These are phyloP conservation scores for Salvator merianae DNA, from an alignment of 2,113 vertebrate species.

Conservation along the genomic window DNA sequence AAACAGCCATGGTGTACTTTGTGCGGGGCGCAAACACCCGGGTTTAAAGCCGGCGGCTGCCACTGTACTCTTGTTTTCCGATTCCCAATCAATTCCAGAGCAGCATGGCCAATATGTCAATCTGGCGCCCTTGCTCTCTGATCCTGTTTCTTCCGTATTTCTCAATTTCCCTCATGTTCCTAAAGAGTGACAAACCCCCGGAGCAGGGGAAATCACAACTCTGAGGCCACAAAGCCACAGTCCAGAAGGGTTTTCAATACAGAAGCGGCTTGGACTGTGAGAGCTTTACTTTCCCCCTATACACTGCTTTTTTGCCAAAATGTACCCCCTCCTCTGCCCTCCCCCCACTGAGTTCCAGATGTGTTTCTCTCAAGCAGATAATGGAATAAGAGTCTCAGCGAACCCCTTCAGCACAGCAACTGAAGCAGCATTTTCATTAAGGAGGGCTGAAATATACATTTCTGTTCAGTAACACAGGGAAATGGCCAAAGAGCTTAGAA, in stretches of 20 bases:
- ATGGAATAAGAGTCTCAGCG: neutral
- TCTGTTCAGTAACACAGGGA: too few relatives aligned
- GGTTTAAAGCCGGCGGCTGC: too few relatives aligned
- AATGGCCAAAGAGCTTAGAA: too few relatives aligned
- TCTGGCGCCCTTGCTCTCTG: neutral
- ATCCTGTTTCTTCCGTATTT: neutral
- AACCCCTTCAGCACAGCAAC: neutral
- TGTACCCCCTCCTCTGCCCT: too few relatives aligned
- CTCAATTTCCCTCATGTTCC: neutral
- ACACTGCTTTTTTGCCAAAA: neutral
- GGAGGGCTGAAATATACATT: neutral
- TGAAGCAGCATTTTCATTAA: neutral
- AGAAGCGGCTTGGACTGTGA: too few relatives aligned
- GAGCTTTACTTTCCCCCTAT: neutral
- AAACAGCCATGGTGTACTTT: too few relatives aligned
- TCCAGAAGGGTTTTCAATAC: neutral
- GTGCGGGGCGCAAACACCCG: too few relatives aligned
- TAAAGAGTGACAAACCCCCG: neutral
- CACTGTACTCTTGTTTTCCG: neutral
- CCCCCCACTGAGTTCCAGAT: neutral
- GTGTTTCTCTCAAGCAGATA: neutral
- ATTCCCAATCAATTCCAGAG: neutral
- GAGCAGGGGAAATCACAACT: too few relatives aligned
- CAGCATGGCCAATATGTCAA: too few relatives aligned
- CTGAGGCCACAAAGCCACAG: too few relatives aligned